Conservation (phyloP, 2,113 vertebrate species). For the Phyllostomus discolor region DNA sequence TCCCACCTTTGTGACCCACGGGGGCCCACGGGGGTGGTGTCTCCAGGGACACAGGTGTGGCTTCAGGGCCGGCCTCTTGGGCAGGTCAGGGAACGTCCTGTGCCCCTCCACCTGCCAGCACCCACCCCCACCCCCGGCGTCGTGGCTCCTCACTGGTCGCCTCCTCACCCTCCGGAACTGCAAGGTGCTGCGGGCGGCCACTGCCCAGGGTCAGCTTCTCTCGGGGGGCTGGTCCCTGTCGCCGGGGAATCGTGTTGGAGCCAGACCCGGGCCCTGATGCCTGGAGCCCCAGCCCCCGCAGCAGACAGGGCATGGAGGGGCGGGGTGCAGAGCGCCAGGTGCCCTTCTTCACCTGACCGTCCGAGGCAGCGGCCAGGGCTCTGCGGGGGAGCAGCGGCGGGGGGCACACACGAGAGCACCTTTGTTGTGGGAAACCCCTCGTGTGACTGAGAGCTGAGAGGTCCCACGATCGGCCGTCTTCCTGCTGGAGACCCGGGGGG, state of each 20-base stretch:
- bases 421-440: rapidly evolving
- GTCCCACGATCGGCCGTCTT: rapidly evolving
- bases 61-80: rapidly evolving
- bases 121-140: too few species aligned
- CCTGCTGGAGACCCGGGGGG: too few species aligned
- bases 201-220: neutral
- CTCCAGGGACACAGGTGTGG: rapidly evolving
- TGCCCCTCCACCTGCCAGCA: too few species aligned
- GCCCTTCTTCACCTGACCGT: neutral
- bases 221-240: neutral
- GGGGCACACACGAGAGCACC: rapidly evolving
- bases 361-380: rapidly evolving
- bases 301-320: neutral
- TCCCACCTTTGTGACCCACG: rapidly evolving
- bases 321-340: too few species aligned
- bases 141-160: too few species aligned
- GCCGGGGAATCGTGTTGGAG: neutral
- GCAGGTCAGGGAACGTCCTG: rapidly evolving
- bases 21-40: neutral
- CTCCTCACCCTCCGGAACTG: rapidly evolving
- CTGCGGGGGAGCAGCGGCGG: neutral
- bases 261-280: neutral
- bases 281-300: too few species aligned
- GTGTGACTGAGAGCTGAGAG: rapidly evolving
- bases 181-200: neutral